Base-by-base conservation (phyloP, 2,797 vertebrate species). In the Enteromius unitaeniatus region DNA sequence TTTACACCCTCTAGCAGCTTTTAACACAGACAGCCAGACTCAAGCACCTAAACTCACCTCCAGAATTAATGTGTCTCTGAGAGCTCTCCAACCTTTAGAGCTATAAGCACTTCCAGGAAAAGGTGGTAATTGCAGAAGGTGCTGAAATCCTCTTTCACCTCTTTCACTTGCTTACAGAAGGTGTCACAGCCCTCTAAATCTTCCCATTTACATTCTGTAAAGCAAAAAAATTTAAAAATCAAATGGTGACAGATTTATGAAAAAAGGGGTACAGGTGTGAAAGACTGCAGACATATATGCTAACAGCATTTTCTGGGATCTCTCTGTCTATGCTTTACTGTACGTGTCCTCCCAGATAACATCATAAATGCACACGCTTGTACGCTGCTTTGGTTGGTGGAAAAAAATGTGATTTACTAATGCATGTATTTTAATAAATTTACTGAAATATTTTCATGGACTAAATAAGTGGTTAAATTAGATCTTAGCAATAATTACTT, bases 111-210 rank as follows among this genome's bases (percentile, higher is more conserved):
- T 86, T 88, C 69, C 78, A 86, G 82, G 69, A 86, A 88, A 83
- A 81, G 64, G 21, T 78, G 73, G 73, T 84, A 79, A 87, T 86
- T 86, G 81, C 84, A 83, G 78, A 81, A 65, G 84, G 79, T 79
- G 82, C 72, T 83, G 84, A 89, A 88, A 86, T 85, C 70, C 58
- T 40, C 70, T 86, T 86, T 82, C 53, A 83, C 68, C 80, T 83
- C 53, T 65, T 67, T 81, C 65, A 70, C 42, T 84, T 73, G 62
- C 77, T 76, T 79, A 79, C n/a, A 72, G 72, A 89, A 82, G 64
- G 51, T 77, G 21, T 67, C 58, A 23, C 62, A 68, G 42, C 47
- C 47, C 40, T 58, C 45, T 86, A 79, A 86, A 87, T 85, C 68
- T 69, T 68, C 11, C 47, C 31, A 81, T 81, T 84, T 45, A 47